Conservation (phyloP, 2,797 vertebrate species). For the Amblyopsis hoosieri region DNA sequence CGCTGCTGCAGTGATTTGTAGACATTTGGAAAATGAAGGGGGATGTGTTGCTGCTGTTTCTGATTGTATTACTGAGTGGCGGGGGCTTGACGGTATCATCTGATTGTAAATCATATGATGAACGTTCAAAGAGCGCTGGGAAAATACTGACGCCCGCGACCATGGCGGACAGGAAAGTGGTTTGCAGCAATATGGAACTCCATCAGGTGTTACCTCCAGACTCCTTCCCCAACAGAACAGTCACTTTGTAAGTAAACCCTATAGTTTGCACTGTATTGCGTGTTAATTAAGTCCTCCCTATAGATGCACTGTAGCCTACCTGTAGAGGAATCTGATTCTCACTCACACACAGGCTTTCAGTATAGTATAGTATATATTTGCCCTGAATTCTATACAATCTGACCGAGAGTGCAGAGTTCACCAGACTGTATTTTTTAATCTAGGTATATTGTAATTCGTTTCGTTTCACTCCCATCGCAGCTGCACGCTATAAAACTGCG, state of each 20-base stretch:
- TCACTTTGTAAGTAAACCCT: constrained; percentile 90
- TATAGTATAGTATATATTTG: too few species aligned
- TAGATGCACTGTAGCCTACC: too few species aligned
- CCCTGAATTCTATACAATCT: too few species aligned
- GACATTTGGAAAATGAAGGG: constrained; percentile 65
- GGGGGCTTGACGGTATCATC: constrained; percentile 61
- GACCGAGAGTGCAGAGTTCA: too few species aligned
- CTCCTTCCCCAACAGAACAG: constrained; percentile 88
- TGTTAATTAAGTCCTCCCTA: background rate
- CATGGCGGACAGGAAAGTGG: constrained; percentile 77
- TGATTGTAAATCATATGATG: constrained; percentile 87
- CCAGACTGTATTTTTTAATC: too few species aligned
- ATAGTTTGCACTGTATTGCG: background rate
- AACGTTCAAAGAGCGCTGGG: constrained; percentile 69
- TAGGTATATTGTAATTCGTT: too few species aligned
- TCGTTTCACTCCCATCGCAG: too few species aligned
- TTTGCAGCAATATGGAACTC: constrained; percentile 92
- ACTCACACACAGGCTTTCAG: too few species aligned
- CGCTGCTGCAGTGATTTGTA: constrained; percentile 41
- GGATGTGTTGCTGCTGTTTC: constrained; percentile 52
- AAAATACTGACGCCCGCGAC: constrained; percentile 54
- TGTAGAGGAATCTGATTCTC: too few species aligned
- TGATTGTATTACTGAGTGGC: constrained; percentile 58
- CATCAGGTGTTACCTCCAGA: constrained; percentile 83
- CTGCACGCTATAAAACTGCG: too few species aligned